Conservation (phyloP, 2,797 vertebrate genomes). For the Manis crassicaudata region DNA sequence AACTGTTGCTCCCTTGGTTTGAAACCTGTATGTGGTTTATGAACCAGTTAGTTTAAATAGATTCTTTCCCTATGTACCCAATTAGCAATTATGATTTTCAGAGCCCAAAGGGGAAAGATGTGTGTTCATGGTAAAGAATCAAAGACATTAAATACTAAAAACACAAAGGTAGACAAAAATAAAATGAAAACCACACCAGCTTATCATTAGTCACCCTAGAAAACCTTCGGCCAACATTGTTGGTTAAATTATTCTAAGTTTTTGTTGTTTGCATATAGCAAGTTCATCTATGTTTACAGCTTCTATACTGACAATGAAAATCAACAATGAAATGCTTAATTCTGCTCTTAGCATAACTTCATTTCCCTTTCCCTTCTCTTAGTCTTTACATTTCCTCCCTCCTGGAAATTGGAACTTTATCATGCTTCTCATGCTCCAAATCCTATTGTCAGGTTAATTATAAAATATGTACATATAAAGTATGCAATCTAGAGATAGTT, state of each 20-base stretch:
- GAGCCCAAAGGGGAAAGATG: conserved; percentile 42
- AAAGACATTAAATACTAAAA: conserved; percentile 52
- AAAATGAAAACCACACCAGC: conserved; percentile 13
- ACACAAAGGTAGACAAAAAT: conserved; percentile 59
- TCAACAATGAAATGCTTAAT: not conserved
- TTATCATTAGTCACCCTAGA: not conserved
- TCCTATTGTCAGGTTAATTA: conserved; percentile 20
- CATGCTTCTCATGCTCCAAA: not conserved
- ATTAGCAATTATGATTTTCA: conserved; percentile 66
- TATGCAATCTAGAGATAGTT: not conserved
- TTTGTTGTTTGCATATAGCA: not conserved
- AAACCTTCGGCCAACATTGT: not conserved
- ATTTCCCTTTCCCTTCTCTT: not conserved
- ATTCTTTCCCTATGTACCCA: conserved; percentile 61
- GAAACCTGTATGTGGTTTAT: conserved; percentile 68
- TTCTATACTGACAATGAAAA: not conserved
- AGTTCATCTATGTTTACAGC: not conserved
- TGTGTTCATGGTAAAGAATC: conserved; percentile 41
- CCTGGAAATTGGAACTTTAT: not conserved
- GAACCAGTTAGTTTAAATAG: conserved; percentile 74
- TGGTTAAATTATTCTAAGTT: not conserved
- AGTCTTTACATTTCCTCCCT: not conserved
- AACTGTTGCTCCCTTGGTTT: conserved; percentile 59
- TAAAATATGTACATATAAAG: not conserved
- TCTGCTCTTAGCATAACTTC: not conserved